These are phyloP conservation scores for Psammodynastes pulverulentus DNA, from an alignment of 2,113 vertebrate species.

Conservation along the genomic window DNA sequence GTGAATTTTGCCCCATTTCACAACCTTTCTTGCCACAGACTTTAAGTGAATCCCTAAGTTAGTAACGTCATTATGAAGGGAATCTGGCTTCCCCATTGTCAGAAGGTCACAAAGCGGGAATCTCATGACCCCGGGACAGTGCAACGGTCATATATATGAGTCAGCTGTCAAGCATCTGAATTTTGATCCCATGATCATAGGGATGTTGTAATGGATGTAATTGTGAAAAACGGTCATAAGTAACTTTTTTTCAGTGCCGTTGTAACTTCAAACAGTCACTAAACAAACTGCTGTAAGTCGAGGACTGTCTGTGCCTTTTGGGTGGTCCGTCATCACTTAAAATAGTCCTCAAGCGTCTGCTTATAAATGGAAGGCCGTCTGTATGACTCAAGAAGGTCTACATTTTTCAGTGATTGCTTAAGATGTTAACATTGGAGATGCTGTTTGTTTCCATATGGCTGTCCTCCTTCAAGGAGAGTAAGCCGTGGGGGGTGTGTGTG, in stretches of 20 bases:
- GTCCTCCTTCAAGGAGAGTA: constrained; percentile 14
- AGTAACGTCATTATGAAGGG: no score
- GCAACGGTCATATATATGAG: no score
- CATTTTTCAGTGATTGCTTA: neutral
- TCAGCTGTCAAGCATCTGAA: neutral
- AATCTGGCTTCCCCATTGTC: neutral
- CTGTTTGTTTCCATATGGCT: neutral
- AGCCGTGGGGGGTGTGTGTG: neutral
- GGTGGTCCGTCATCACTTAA: neutral
- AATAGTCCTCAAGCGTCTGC: no score
- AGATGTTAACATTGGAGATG: neutral
- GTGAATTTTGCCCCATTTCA: no score
- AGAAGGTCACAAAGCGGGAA: no score
- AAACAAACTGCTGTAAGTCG: neutral
- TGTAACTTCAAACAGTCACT: neutral
- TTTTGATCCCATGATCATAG: neutral
- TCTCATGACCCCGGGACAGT: no score
- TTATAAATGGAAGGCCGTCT: neutral
- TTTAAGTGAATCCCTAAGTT: no score
- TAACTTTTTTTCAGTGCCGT: neutral
- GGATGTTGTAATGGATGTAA: neutral
- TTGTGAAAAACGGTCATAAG: neutral
- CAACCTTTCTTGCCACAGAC: no score
- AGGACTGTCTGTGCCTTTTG: neutral
- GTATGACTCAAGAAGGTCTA: neutral